Evolutionary conservation across 2,113 vertebrate genomes (phyloP).

Genomic region (Corapipo altera): DNA sequence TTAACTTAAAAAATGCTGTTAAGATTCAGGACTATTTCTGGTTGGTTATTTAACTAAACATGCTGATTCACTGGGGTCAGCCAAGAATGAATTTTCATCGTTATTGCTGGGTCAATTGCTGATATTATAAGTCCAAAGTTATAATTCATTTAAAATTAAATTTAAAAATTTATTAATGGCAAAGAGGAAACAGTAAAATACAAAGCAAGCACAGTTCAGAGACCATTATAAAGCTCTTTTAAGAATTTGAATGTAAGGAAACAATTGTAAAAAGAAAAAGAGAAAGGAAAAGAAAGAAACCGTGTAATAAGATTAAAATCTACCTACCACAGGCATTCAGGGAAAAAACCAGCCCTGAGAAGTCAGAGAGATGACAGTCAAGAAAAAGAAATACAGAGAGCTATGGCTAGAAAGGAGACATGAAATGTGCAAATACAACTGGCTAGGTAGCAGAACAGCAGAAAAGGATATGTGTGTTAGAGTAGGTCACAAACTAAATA

Average conservation of each 20-base stretch:
- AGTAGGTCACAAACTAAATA: conserved; percentile 66
- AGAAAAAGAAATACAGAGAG: conserved; percentile 29
- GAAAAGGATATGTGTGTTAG: conserved; percentile 51
- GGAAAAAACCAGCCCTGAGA: neutral
- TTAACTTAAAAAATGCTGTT: neutral
- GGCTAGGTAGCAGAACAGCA: conserved; percentile 36
- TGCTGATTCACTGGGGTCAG: neutral
- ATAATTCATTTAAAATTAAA: neutral
- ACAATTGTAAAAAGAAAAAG: neutral
- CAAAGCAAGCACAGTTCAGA: conserved; percentile 5
- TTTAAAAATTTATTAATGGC: neutral
- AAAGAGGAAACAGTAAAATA: conserved; percentile 8
- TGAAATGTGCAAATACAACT: conserved; percentile 38
- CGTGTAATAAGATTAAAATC: neutral
- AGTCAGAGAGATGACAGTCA: conserved; percentile 39
- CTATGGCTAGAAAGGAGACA: conserved; percentile 32
- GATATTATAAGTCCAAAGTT: neutral
- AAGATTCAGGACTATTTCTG: neutral
- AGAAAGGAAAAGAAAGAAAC: conserved; percentile 8
- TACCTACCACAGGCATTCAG: conserved; percentile 43
- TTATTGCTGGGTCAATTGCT: neutral
- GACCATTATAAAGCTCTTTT: neutral
- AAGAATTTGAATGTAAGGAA: conserved; percentile 7
- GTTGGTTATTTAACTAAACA: conserved; percentile 26
- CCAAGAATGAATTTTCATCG: neutral